phyloP scores from a whole-genome alignment of 2,113 vertebrate genomes.

The Rhinolophus sinicus region DNA sequence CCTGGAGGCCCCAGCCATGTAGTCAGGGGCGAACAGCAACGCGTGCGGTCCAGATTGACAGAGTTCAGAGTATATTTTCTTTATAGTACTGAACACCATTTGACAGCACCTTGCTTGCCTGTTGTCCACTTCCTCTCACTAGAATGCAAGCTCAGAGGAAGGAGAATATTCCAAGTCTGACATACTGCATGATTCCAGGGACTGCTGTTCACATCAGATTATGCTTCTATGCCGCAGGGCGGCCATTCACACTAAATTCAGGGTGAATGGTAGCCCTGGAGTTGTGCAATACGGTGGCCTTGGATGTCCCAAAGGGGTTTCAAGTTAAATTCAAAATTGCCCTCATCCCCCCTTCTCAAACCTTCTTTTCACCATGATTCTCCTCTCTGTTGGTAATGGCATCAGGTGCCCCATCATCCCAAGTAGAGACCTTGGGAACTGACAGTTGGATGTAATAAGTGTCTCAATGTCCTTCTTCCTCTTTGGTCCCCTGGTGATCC shows the following conservation, averaged over 20 bases:
- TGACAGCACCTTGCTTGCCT: neutral
- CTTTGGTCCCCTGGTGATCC: neutral
- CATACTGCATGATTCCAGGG: neutral
- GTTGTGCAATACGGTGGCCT: neutral
- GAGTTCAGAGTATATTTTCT: neutral
- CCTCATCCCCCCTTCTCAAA: neutral
- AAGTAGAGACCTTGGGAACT: neutral
- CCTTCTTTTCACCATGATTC: neutral
- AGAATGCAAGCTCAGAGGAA: neutral
- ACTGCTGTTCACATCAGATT: rapidly evolving
- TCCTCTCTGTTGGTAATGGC: neutral
- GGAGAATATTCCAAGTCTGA: neutral
- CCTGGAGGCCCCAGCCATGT: neutral
- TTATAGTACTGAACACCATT: neutral
- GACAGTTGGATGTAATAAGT: neutral
- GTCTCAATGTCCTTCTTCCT: neutral
- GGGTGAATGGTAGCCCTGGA: too few relatives aligned
- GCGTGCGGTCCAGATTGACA: rapidly evolving
- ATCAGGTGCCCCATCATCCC: rapidly evolving
- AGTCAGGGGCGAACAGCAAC: neutral
- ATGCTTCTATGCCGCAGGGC: neutral
- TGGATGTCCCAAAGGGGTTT: neutral
- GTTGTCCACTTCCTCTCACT: neutral
- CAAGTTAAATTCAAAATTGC: neutral
- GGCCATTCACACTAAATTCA: neutral